Base-by-base conservation (phyloP, 2,888 invertebrate genomes). In the Hedya salicella region DNA sequence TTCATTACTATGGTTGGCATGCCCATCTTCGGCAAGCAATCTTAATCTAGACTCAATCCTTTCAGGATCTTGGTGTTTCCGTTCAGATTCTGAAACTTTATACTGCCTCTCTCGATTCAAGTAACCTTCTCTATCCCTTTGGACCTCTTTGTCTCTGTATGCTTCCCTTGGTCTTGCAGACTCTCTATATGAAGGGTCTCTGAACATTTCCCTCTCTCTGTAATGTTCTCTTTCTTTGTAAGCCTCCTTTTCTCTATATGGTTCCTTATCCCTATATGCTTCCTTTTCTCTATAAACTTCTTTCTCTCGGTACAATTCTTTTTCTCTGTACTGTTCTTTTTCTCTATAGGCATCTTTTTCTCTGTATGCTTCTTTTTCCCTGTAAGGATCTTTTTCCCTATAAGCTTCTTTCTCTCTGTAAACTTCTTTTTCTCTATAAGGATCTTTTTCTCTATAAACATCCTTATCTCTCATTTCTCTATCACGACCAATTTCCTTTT, bases 201-300 rank as follows among this genome's bases (percentile, higher is more conserved):
- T 69, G 53, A 82, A 71, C 64, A 79, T 69, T 57, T 72, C 69
- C 40, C 69, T 79, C 0, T 88, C 89, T 76, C 87, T 82, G 21
- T 69, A 68, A 69, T 89, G 87, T 70, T 87, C 88, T 62, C 83
- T 83, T 68, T 94, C 93, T 69, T 93, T 89, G 30, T 92, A 88
- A 6, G 78, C 71, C 62, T 89, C 90, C 69, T 87, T 89, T 70
- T 91, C 91, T 74, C 89, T 82, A 64, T 87, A 87, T 17, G 80
- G 69, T 54, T 89, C 90, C 69, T 87, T 90, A 69, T 91, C 91
- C 73, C 89, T 83, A 64, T 88, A 87, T 19, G 80, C 70, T 60
- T 89, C 89, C 73, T 86, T 89, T 16, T 89, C 88, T 73, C 87
- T 86, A 53, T 86, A 87, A 4, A 52, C 52, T 39, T 74, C 74